Base-by-base conservation (phyloP, 35 echinoderm and acorn worm genomes). In the Acanthaster planci region DNA sequence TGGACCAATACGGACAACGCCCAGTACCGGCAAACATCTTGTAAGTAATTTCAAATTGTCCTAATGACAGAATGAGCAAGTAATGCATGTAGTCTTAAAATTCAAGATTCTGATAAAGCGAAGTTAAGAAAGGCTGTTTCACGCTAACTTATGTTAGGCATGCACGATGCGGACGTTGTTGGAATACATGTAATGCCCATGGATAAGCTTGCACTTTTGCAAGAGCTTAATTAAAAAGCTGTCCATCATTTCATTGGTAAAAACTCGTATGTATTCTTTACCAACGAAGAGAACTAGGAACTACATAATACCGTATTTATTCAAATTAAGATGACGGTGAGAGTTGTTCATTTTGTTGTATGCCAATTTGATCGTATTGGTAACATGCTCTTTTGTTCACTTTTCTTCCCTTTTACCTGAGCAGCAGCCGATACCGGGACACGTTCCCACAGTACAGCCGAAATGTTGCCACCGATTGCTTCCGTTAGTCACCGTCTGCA, bases 1-100 rank as follows among this genome's bases (percentile, higher is more conserved):
- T 92, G 23, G 94, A 97, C 76, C 94, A 97, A 76, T 92, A 97
- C 53, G 94, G 94, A 89, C 94, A 97, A 52, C 86, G 94, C 37
- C 94, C 94, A 55, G 81, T 97, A 30, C 94, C 94, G 29, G 94
- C 94, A 6, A 97, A 97, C 77, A 97, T 97, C 52, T 97, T 84
- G 94, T 97, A 89, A 97, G 94, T 97, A 77, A 47, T 10, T 35
- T 44, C 57, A 0, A 34, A 81, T 53, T 2, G 22, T 72, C 14
- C 64, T 26, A 47, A 47, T 47, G 4, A 47, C 4, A 47, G 42
- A 47, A n/a, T n/a, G 42, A 12, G 4, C 12, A 12, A 6, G 42
- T 4, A 47, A 47, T 47, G 42, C 42, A 6, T 12, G 42, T 6
- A 47, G 42, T 6, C 42, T 6, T 47, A n/a, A n/a, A n/a, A n/a